Conservation (phyloP, 1,140 invertebrate species). For the Reticulitermes speratus region DNA sequence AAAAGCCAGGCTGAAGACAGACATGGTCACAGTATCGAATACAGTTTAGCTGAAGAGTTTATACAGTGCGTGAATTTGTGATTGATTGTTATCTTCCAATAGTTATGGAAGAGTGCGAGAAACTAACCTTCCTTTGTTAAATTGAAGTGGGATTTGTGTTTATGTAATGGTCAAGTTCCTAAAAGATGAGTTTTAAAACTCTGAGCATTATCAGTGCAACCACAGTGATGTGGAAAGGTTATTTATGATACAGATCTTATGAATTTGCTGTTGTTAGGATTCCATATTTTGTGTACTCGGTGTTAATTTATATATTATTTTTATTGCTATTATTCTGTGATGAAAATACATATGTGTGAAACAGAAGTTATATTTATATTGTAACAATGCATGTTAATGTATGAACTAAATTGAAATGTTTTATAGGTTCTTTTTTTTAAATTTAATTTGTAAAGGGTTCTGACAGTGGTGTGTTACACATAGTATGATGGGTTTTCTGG, state of each 20-base stretch:
- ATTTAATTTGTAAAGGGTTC: background rate
- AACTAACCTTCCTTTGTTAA: background rate
- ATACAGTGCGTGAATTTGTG: background rate
- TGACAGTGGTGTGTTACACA: too few species aligned
- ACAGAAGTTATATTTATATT: background rate
- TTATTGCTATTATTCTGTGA: background rate
- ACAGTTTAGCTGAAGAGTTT: too few species aligned
- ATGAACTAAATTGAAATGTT: background rate
- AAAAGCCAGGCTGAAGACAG: background rate
- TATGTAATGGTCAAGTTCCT: background rate
- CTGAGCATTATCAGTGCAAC: background rate
- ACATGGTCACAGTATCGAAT: background rate
- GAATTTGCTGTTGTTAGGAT: background rate
- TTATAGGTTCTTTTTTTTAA: background rate
- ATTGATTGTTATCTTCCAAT: background rate
- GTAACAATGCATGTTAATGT: background rate
- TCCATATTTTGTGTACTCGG: background rate
- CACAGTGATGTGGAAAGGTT: background rate
- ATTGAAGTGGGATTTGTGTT: background rate
- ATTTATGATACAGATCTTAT: background rate
- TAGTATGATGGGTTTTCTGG: too few species aligned
- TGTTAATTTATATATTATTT: constrained; percentile 9
- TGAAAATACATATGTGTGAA: background rate
- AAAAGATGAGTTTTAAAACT: background rate
- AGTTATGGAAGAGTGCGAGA: background rate